phyloP scores from a whole-genome alignment of 2,888 invertebrate genomes.

The Trachelus iudaicus region DNA sequence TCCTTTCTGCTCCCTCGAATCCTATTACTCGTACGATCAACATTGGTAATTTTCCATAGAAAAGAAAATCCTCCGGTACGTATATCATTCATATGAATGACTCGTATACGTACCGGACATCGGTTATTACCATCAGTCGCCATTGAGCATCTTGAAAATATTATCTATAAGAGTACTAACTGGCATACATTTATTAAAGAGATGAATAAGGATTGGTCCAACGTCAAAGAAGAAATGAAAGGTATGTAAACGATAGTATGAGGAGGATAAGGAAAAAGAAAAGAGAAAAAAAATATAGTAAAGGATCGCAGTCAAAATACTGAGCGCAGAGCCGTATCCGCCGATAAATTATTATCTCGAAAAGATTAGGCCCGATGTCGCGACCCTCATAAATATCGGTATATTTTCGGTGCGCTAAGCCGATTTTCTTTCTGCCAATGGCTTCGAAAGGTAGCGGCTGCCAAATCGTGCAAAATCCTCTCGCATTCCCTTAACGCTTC shows the following conservation, averaged over 20 bases:
- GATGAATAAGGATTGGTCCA: neutral
- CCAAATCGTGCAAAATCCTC: slow-evolving; percentile 52
- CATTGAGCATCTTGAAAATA: neutral
- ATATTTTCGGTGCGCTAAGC: slow-evolving; percentile 63
- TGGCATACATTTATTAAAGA: neutral
- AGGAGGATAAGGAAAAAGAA: neutral
- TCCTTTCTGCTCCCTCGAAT: slow-evolving; percentile 13
- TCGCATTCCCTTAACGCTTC: slow-evolving; percentile 36
- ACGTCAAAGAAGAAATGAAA: neutral
- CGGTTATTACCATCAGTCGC: neutral
- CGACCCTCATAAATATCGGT: slow-evolving; percentile 65
- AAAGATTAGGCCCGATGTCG: slow-evolving; percentile 64
- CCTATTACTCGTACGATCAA: slow-evolving; percentile 24
- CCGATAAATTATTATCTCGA: slow-evolving; percentile 64
- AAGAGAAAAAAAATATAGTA: slow-evolving; percentile 25
- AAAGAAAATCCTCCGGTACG: neutral
- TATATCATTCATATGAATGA: neutral
- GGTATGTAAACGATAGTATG: neutral
- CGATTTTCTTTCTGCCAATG: slow-evolving; percentile 63
- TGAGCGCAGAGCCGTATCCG: slow-evolving; percentile 37
- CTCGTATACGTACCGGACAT: neutral
- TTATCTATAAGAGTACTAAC: neutral
- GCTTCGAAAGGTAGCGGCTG: slow-evolving; percentile 58
- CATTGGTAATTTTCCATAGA: slow-evolving; percentile 14
- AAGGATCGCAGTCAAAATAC: slow-evolving; percentile 55